Conservation (phyloP, 2,797 vertebrate genomes). For the Pipistrellus pygmaeus region DNA sequence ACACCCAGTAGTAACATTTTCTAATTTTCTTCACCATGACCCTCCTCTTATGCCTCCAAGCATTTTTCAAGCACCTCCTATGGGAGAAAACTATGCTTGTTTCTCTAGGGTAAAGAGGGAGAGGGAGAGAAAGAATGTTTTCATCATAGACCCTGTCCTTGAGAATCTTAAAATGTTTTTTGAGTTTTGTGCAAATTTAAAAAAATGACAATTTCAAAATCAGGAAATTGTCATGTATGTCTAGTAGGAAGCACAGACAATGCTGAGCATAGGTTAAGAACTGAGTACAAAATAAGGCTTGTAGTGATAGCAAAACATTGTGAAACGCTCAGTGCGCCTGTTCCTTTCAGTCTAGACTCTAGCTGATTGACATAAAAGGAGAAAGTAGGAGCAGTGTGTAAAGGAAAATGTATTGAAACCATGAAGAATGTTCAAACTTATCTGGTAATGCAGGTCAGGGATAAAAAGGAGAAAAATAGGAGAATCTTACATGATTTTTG, state of each 20-base stretch:
- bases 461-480: conserved; percentile 42
- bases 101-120: neutral
- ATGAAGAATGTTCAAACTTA: neutral
- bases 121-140: neutral
- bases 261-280: neutral
- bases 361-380: neutral
- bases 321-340: neutral
- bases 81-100: conserved; percentile 24
- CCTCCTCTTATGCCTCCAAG: neutral
- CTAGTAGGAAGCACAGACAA: neutral
- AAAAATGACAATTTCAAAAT: neutral
- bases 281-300: neutral
- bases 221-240: neutral
- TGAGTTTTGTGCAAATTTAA: neutral
- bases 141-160: neutral
- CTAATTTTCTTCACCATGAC: neutral
- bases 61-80: neutral
- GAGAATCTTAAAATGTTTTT: conserved; percentile 26
- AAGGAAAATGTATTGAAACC: neutral
- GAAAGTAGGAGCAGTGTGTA: neutral
- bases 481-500: neutral
- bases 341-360: conserved; percentile 10
- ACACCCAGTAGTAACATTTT: neutral
- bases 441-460: conserved; percentile 19
- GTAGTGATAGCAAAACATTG: neutral